Conservation (phyloP, 2,888 invertebrate genomes). For the Rotaria sp. region DNA sequence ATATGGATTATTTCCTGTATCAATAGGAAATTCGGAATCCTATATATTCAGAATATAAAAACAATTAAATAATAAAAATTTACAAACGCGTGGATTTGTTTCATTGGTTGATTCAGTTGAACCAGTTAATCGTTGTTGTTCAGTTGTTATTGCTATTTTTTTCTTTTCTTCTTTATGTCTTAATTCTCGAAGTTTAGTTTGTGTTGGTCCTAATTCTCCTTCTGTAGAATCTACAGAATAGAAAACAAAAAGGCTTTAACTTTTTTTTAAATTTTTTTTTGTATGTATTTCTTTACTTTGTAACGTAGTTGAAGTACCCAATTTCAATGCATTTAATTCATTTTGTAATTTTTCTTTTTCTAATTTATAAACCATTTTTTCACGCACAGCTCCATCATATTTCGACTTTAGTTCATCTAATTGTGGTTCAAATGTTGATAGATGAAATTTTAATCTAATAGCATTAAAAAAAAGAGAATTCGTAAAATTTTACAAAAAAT, state of each 20-base stretch:
- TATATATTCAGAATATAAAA: conserved; percentile 41
- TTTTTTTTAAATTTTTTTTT: not conserved
- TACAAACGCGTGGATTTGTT: conserved; percentile 16
- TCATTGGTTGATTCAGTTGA: conserved; percentile 44
- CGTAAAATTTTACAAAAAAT: too few relatives aligned
- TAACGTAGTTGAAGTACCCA: not conserved
- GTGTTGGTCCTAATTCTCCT: conserved; percentile 49
- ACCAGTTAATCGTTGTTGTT: conserved; percentile 45
- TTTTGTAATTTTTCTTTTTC: conserved; percentile 52
- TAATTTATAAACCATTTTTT: conserved; percentile 54
- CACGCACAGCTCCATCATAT: conserved; percentile 55
- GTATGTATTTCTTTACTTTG: not conserved
- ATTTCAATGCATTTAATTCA: conserved; percentile 42
- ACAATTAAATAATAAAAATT: not conserved
- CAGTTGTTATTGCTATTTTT: conserved; percentile 45
- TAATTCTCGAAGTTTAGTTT: conserved; percentile 47
- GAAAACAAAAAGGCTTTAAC: not conserved
- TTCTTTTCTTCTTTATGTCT: conserved; percentile 43
- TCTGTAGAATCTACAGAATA: not conserved
- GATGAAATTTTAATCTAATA: conserved; percentile 52
- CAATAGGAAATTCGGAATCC: conserved; percentile 54
- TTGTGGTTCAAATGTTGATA: conserved; percentile 53
- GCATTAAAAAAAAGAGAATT: conserved; percentile 30
- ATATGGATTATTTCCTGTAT: conserved; percentile 52
- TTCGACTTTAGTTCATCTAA: conserved; percentile 52